Evolutionary conservation across 2,113 vertebrate species (phyloP), one percentile per base, ranked within the genome.

Genomic region (Nothobranchius furzeri): DNA sequence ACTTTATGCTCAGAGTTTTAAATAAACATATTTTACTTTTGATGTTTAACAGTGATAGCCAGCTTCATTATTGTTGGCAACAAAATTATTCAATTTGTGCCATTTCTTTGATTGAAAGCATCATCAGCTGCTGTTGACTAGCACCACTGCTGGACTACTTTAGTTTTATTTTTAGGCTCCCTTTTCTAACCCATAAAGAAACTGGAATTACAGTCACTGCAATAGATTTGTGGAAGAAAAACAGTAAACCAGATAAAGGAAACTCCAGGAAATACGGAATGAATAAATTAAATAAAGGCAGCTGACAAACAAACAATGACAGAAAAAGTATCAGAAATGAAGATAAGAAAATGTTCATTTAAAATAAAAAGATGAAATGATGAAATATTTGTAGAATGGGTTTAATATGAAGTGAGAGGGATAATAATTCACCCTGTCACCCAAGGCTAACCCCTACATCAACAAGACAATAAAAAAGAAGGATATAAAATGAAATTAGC

Each of bases 211-310:
- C 20, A 60, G 60, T 42, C 43, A 42, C 48, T 70, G 56, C 53
- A 24, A 66, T 59, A 9, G 14, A 60, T 50, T 67, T 7, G 17
- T 55, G 51, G 45, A 47, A 40, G 2, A 10, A 20, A 56, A 50
- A 71, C 6, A 75, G 58, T 52, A 70, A 79, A 48, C 53, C 58
- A 56, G 20, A 0, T 20, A 13, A 47, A 66, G 25, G 64, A 36
- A 47, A 14, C 67, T 1, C 9, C 35, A 58, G 24, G 50, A 56
- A 61, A 73, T 24, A 63, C 17, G 76, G 78, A 78, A 83, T 76
- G 70, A 75, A 79, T 66, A 73, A 78, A 85, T 84, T 79, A 77
- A 86, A 87, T 56, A 13, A 12, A 64, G 49, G 60, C 73, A 69
- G 71, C 68, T 48, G 75, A 83, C 72, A 79, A 87, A 81, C 14